A percentile compares a stretch with the other conserved stretches of the same genome.
Evolutionary conservation across 2,113 vertebrate species (phyloP).

Genomic region (Sylvilagus bachmani): DNA sequence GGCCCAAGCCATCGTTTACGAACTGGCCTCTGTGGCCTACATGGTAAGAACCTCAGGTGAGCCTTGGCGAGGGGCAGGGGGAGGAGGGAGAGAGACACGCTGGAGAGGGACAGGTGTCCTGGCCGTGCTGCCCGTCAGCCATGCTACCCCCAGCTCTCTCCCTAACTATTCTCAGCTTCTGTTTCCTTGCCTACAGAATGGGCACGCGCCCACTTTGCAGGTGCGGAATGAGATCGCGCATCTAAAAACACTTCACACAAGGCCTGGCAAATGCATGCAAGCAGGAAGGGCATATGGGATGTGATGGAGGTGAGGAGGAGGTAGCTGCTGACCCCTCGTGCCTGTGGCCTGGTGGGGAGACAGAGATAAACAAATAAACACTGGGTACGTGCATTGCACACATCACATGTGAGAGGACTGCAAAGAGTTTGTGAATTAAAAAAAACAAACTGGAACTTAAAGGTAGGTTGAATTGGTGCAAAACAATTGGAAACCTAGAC

Average conservation of each 20-base stretch:
- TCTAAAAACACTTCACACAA: background rate
- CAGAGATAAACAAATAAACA: background rate
- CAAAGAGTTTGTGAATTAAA: too few relatives aligned
- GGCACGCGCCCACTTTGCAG: background rate
- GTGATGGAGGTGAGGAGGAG: background rate
- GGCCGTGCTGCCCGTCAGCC: background rate
- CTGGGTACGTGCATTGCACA: too few relatives aligned
- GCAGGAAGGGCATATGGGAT: background rate
- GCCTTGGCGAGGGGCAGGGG: background rate
- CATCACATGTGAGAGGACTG: background rate
- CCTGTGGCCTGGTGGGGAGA: background rate
- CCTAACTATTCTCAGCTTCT: background rate
- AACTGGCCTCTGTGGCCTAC: constrained; percentile 89
- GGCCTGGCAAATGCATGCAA: background rate
- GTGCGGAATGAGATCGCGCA: background rate
- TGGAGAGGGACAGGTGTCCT: background rate
- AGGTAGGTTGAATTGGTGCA: too few relatives aligned
- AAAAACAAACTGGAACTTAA: too few relatives aligned
- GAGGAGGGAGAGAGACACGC: accelerated
- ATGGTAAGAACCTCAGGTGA: constrained; percentile 88
- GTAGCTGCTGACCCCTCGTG: background rate
- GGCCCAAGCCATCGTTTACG: constrained; percentile 91
- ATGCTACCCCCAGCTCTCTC: background rate
- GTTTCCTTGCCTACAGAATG: background rate
- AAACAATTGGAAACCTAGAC: too few relatives aligned